Percentiles rank a stretch among this genome's conserved stretches.
phyloP scores from a whole-genome alignment of 2,113 vertebrate species.

The Malurus elegans region DNA sequence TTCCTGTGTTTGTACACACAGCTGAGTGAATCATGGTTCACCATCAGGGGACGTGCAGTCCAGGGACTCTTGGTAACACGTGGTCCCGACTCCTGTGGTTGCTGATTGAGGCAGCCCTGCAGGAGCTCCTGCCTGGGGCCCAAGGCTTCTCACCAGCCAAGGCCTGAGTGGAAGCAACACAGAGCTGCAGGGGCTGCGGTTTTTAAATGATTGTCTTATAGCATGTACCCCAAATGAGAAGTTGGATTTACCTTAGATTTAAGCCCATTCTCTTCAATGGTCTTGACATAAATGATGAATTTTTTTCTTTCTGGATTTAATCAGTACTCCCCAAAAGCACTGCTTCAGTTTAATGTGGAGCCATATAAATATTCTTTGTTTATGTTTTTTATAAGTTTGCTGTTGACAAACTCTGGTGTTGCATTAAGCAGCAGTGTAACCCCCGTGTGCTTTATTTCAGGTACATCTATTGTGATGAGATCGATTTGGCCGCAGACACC shows the following conservation, averaged over 20 bases:
- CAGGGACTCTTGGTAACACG: fast-evolving
- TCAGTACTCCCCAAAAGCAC: background rate
- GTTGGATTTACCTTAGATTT: background rate
- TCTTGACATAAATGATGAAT: background rate
- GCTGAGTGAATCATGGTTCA: background rate
- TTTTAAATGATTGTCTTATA: background rate
- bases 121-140: background rate
- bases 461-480: conserved; percentile 98
- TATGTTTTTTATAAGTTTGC: background rate
- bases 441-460: conserved; percentile 72
- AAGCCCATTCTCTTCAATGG: background rate
- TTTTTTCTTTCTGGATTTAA: background rate
- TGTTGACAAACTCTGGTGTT: background rate
- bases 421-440: background rate
- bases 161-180: background rate
- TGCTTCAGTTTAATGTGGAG: background rate
- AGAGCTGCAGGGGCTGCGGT: background rate
- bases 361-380: background rate
- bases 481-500: conserved; percentile 93
- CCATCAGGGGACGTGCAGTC: fast-evolving
- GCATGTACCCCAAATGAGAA: background rate
- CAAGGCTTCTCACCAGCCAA: background rate
- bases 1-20: background rate
- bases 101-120: background rate
- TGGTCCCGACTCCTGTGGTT: background rate